Evolutionary conservation across 2,797 vertebrate genomes (phyloP).

Genomic region (Paramormyrops hopkinsi): DNA sequence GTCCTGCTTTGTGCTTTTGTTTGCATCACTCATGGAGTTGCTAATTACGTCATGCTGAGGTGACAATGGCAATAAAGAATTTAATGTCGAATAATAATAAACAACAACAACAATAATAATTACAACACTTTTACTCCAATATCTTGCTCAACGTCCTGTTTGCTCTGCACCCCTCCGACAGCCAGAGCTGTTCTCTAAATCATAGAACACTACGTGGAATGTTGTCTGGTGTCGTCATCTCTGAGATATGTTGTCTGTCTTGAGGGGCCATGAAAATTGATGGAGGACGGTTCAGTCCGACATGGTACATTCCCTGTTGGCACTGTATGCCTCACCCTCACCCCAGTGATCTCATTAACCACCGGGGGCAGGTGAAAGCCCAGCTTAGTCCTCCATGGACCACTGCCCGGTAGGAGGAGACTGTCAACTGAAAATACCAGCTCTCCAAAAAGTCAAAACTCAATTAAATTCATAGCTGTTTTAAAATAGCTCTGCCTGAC

Average conservation of each 20-base stretch:
- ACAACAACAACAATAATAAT: background rate
- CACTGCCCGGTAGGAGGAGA: background rate
- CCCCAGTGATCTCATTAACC: constrained; percentile 13
- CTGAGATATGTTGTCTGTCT: background rate
- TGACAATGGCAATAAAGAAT: background rate
- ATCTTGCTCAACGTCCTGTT: background rate
- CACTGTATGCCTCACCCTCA: background rate
- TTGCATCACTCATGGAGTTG: background rate
- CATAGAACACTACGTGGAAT: background rate
- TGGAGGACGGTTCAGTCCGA: background rate
- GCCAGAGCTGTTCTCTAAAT: background rate
- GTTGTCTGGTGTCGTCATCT: background rate
- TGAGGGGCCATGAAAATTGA: background rate
- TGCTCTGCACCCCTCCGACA: background rate
- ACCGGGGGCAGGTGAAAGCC: background rate
- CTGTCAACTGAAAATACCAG: background rate
- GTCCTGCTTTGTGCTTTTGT: background rate
- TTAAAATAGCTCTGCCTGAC: background rate
- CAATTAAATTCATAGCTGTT: background rate
- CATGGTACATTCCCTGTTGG: background rate
- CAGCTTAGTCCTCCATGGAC: background rate
- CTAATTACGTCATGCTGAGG: background rate
- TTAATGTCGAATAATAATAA: background rate
- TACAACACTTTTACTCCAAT: background rate
- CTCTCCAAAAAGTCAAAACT: background rate